Percentiles rank a stretch among this genome's conserved stretches.
Conservation (phyloP, 37 sponge, comb jelly and placozoan species). For the Crambe crambe region DNA sequence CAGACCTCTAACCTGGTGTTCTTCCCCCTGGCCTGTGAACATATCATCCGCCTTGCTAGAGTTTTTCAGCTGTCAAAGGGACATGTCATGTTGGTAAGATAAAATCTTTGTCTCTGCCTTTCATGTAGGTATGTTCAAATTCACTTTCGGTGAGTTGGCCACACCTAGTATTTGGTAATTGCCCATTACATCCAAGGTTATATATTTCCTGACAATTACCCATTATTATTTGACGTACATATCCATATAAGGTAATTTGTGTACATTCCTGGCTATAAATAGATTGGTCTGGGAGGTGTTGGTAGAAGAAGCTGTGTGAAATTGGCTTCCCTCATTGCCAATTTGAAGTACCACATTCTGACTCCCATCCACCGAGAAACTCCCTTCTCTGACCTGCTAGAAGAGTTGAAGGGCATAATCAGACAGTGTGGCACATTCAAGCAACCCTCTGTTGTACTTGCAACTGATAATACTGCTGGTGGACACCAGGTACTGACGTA, state of each 20-base stretch:
- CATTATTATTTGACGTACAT: too few species aligned
- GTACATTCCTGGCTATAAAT: too few species aligned
- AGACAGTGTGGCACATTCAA: conserved; percentile 36
- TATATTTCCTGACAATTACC: not conserved
- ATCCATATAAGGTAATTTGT: too few species aligned
- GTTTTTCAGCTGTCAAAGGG: conserved; percentile 45
- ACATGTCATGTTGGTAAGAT: conserved; percentile 43
- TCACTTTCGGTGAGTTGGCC: not conserved
- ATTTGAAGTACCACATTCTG: conserved; percentile 38
- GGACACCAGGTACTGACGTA: not conserved
- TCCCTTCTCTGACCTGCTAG: conserved; percentile 11
- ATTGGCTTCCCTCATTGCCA: conserved; percentile 49
- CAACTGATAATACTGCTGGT: conserved; percentile 13
- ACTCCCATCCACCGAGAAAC: conserved; percentile 21
- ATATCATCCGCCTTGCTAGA: conserved; percentile 34
- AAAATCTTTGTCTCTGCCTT: not conserved
- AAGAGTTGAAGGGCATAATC: conserved; percentile 47
- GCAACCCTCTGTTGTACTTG: conserved; percentile 13
- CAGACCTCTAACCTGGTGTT: conserved; percentile 56
- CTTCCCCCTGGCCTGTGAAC: conserved; percentile 57
- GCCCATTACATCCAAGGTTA: not conserved
- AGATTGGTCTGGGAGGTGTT: conserved; percentile 64
- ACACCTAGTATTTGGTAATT: not conserved
- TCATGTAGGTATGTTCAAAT: not conserved
- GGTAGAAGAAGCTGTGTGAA: conserved; percentile 41